These are phyloP conservation scores for Harpalus rufipes DNA, from an alignment of 2,888 invertebrate species.

Conservation along the genomic window DNA sequence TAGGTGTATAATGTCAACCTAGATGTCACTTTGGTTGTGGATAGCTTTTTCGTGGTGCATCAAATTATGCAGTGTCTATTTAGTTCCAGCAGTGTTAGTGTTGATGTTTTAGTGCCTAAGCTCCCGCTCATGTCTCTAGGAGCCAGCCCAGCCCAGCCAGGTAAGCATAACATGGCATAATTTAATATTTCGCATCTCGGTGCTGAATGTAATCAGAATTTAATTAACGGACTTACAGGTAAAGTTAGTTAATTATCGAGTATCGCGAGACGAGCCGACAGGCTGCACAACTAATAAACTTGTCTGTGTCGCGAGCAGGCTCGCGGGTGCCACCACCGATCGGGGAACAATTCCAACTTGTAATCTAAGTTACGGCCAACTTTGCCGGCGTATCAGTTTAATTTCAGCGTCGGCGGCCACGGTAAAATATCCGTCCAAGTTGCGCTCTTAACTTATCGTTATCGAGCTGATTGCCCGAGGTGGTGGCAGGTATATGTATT, in stretches of 20 bases:
- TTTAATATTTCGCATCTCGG: slow-evolving; percentile 60
- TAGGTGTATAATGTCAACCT: too few relatives aligned
- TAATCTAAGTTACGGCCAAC: slow-evolving; percentile 67
- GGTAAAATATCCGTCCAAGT: slow-evolving; percentile 62
- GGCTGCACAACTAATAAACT: slow-evolving; percentile 63
- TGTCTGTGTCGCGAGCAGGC: slow-evolving; percentile 57
- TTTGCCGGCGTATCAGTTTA: slow-evolving; percentile 67
- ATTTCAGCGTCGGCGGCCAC: slow-evolving; percentile 49
- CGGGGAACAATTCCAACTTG: slow-evolving; percentile 64
- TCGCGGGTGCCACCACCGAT: slow-evolving; percentile 30
- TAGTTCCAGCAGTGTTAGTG: not conserved
- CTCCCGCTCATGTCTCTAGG: too few relatives aligned
- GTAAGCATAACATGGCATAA: slow-evolving; percentile 61
- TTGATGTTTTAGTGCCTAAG: not conserved
- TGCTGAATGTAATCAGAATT: slow-evolving; percentile 65
- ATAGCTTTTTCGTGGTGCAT: too few relatives aligned
- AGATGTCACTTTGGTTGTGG: too few relatives aligned
- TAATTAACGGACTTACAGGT: slow-evolving; percentile 67
- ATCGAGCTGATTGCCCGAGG: slow-evolving; percentile 59
- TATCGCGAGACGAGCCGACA: slow-evolving; percentile 63
- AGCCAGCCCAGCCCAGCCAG: not conserved
- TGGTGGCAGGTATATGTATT: not conserved
- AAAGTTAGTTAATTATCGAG: slow-evolving; percentile 66
- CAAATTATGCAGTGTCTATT: not conserved
- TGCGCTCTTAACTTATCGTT: slow-evolving; percentile 62